phyloP scores from a whole-genome alignment of 2,113 vertebrate species.

The Alligator mississippiensis region DNA sequence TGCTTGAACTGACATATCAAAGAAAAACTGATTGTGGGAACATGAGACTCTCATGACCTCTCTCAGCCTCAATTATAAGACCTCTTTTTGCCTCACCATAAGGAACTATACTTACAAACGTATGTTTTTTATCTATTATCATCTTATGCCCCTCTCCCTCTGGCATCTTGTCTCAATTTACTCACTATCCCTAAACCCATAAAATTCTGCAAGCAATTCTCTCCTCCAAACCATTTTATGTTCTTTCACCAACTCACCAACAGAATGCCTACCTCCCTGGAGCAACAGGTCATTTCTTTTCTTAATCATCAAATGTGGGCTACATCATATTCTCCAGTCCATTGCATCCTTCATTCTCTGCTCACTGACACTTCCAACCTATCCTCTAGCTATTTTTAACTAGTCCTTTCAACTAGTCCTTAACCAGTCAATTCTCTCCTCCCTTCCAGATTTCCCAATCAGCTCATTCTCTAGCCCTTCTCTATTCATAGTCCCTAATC shows the following conservation, averaged over 20 bases:
- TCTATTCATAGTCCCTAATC: background rate
- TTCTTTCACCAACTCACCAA: background rate
- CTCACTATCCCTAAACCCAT: background rate
- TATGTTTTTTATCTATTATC: background rate
- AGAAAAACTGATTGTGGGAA: background rate
- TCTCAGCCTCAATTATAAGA: constrained; percentile 19
- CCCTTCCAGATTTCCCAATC: background rate
- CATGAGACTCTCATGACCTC: background rate
- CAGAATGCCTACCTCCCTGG: background rate
- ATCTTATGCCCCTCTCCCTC: background rate
- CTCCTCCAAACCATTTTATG: background rate
- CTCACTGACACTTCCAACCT: background rate
- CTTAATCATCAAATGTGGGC: background rate
- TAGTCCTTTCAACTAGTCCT: too few species aligned
- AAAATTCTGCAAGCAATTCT: constrained; percentile 3
- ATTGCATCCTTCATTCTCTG: background rate
- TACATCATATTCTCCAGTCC: background rate
- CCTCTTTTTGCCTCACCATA: background rate
- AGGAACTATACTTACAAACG: background rate
- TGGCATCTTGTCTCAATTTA: background rate
- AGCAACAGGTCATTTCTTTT: background rate
- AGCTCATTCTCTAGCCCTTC: background rate
- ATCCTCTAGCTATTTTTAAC: background rate
- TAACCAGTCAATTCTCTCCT: background rate
- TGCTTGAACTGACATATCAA: constrained; percentile 16